Base-by-base conservation (phyloP, 2,797 vertebrate genomes). In the Glyptemys insculpta region DNA sequence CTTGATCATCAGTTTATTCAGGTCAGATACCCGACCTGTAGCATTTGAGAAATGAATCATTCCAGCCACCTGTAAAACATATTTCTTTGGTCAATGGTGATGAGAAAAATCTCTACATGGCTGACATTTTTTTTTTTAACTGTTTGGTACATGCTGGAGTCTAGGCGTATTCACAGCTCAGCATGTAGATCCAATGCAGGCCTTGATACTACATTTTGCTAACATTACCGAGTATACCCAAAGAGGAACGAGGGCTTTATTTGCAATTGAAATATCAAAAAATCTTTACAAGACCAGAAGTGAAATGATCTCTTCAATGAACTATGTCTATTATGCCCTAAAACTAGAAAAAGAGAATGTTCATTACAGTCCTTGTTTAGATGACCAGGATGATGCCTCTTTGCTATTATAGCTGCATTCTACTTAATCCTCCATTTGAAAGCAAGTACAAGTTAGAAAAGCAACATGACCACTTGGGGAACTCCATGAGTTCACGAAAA, bases 21-120 rank as follows among this genome's bases (percentile, higher is more conserved):
- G 98, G 94, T 99, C 99, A 0, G 99, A 98, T 25, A 98, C 97
- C 50, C 98, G 98, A 72, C 98, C 98, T 1, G 99, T 99, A 15
- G 98, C 98, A 81, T 98, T 98, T 2, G 98, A 99, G 90, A 99
- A 99, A 86, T 99, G 98, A 97, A 99, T 99, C 99, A 99, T 99
- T n/a, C 99, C 99, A 2, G 99, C 98, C 6, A 99, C 99, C 99
- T 99, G 94, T 54, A 91, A 97, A 95, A 95, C 53, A 93, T 0
- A 85, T 86, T 8, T 49, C 23, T n/a, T 81, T 34, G 50, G 52
- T 85, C 65, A 85, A 44, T 7, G 29, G 23, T 34, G 44, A 14
- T 18, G 52, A 83, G 6, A 49, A 31, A 1, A 1, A 2, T 37
- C 91, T 94, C 94, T 87, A 92, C 90, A 4, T 57, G 12, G 82